phyloP scores from a whole-genome alignment of 2,113 vertebrate species.

The Zapus hudsonius region DNA sequence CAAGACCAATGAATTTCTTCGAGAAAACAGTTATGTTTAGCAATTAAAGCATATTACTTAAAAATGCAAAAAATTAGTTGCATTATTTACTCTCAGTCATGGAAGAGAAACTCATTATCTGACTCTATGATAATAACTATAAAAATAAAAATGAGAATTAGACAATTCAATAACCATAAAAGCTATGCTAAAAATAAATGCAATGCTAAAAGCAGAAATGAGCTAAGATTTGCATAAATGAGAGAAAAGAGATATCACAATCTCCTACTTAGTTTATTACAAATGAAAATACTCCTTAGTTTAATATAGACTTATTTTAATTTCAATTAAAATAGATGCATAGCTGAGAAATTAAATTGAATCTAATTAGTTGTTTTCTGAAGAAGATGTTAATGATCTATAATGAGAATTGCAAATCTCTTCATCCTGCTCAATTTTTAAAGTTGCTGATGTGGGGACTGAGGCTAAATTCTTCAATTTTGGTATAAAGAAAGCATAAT shows the following conservation, averaged over 20 bases:
- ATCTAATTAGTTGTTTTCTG: neutral
- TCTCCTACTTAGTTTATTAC: neutral
- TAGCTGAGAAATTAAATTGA: constrained; percentile 24
- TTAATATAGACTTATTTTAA: neutral
- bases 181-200: constrained; percentile 17
- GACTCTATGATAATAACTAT: neutral
- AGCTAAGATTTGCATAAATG: constrained; percentile 10
- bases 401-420: neutral
- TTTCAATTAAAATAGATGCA: constrained; percentile 4
- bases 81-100: constrained; percentile 19
- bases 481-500: neutral
- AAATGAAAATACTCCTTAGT: constrained; percentile 42
- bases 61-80: constrained; percentile 4
- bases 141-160: constrained; percentile 35
- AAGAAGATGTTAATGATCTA: neutral
- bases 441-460: neutral
- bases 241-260: neutral
- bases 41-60: neutral
- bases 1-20: neutral
- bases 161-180: constrained; percentile 1
- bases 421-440: neutral
- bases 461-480: neutral
- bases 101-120: neutral
- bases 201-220: neutral
- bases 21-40: neutral